Evolutionary conservation across 2,888 invertebrate genomes (phyloP), one percentile per base, ranked within the genome.

Genomic region (Acronicta psi): DNA sequence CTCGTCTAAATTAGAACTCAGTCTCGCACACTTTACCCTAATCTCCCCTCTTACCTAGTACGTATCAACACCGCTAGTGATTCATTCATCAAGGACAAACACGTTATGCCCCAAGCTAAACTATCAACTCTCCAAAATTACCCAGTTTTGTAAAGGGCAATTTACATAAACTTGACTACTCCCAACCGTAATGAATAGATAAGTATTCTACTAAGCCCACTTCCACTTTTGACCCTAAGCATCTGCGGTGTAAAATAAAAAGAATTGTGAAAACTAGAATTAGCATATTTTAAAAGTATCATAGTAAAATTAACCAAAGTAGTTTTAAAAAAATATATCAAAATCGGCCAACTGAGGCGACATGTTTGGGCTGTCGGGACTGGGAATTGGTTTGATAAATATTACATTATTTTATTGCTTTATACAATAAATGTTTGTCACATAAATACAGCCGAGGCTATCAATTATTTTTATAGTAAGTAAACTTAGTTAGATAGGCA

Each of bases 131-230:
- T 29, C 18, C 41, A 50, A 34, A 49, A 31, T 31, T 16, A n/a
- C n/a, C n/a, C n/a, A 11, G 11, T 1, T 23, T 23, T 38, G 49
- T 50, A 29, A 56, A 50, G 23, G 40, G 31, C 31, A 44, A 40
- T 34, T 20, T 31, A 31, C n/a, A 17, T 56, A 31, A 8, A 31
- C 7, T 8, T 14, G 17, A 36, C 17, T 9, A 25, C 36, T 34
- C 17, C 16, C 23, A 7, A 13, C 14, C 9, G 20, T 40, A 50
- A 56, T 42, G 49, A 18, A 43, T 29, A 56, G 10, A 18, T 45
- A n/a, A n/a, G n/a, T n/a, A 31, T 54, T 40, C 11, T 16, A n/a
- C 45, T 54, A 54, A 54, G 18, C 52, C 37, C 43, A 37, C 31
- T 13, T 18, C 34, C 36, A 37, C 36, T 18, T 43, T 29, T 43